Evolutionary conservation across 2,888 invertebrate species (phyloP).

Genomic region (Latheticus oryzae): DNA sequence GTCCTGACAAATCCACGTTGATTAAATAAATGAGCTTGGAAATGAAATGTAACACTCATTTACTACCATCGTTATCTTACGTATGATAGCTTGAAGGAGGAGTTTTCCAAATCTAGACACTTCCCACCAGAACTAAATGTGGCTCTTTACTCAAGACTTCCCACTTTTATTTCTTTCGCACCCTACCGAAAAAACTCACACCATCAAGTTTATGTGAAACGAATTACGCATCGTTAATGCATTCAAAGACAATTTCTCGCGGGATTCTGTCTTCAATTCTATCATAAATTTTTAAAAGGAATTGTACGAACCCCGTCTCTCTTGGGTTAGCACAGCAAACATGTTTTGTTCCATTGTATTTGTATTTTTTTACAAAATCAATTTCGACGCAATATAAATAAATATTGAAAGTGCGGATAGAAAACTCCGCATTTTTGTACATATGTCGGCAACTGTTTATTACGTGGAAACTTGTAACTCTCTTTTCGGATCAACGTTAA

Average conservation of each 20-base stretch:
- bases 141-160: no score
- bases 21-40: conserved; percentile 2
- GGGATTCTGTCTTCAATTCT: conserved; percentile 28
- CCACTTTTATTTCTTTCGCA: no score
- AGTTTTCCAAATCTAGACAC: no score
- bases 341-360: conserved; percentile 12
- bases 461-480: conserved; percentile 20
- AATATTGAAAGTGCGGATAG: conserved; percentile 3
- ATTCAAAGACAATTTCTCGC: conserved; percentile 24
- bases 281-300: conserved; percentile 29
- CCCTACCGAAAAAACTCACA: not conserved
- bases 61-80: no score
- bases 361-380: conserved; percentile 13
- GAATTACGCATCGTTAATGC: conserved; percentile 14
- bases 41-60: conserved; percentile 5
- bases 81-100: no score
- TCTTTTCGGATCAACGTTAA: conserved; percentile 16
- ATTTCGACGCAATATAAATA: conserved; percentile 24
- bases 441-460: conserved; percentile 17
- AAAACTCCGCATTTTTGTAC: conserved; percentile 1
- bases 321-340: conserved; percentile 9
- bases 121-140: no score
- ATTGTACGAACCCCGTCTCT: conserved; percentile 14
- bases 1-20: not conserved
- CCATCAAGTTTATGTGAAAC: conserved; percentile 8